These are phyloP conservation scores for Uropetala carovei DNA, from an alignment of 2,888 invertebrate genomes.

Conservation along the genomic window DNA sequence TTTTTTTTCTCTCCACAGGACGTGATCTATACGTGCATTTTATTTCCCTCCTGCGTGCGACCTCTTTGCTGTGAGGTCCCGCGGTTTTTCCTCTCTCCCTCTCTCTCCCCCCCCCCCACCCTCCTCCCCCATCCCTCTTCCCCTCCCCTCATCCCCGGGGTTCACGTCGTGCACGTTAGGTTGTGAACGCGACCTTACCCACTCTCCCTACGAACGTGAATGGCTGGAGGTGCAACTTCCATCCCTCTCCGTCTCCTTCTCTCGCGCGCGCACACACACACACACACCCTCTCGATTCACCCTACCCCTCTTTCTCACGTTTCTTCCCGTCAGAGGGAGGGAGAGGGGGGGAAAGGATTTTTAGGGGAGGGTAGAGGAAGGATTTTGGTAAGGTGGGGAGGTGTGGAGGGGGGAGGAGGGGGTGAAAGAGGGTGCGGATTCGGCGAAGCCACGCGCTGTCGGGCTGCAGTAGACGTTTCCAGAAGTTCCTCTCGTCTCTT, in stretches of 20 bases:
- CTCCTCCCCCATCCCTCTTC: not conserved
- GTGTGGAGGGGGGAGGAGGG: too few species aligned
- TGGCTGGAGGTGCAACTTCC: not conserved
- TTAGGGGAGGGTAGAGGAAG: too few species aligned
- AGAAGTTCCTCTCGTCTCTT: not conserved
- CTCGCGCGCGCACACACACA: not conserved
- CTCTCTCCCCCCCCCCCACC: too few species aligned
- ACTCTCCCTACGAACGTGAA: not conserved
- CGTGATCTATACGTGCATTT: too few species aligned
- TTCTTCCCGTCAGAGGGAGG: not conserved
- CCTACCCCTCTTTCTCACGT: not conserved
- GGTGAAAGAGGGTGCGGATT: not conserved
- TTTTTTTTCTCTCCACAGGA: too few species aligned
- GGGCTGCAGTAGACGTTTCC: not conserved
- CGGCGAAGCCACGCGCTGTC: not conserved
- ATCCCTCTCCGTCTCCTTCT: not conserved
- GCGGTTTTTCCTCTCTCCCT: too few species aligned
- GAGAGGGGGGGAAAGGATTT: too few species aligned
- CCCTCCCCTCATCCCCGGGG: not conserved
- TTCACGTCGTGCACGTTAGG: constrained; percentile 1
- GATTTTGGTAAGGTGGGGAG: too few species aligned
- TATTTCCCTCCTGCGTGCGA: too few species aligned
- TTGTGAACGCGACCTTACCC: constrained; percentile 40
- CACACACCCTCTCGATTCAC: not conserved
- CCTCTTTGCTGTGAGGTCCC: too few species aligned